Base-by-base conservation (phyloP, 2,113 vertebrate genomes). In the Canis aureus region DNA sequence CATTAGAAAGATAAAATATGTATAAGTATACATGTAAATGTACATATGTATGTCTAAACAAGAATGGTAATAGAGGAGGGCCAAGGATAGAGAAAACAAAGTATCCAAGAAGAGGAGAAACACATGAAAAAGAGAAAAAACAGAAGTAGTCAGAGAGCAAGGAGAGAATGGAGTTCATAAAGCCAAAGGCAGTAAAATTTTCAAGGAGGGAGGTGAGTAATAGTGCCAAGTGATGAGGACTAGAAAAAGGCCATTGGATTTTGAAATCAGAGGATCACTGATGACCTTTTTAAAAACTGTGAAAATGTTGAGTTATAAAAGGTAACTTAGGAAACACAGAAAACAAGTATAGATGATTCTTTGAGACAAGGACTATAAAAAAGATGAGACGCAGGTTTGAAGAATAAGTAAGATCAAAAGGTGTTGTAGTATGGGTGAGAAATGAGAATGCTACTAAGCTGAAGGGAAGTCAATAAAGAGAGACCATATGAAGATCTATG, bases 251-350 rank as follows among this genome's bases (percentile, higher is more conserved):
- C 11, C 51, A 76, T 0, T 84, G 23, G 19, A 60, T 83, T 87
- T 87, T 76, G n/a, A 95, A 90, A 95, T 86, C 29, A 82, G 43
- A 92, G 5, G 32, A 86, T 73, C 60, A 94, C 0, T 64, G 29
- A 22, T 19, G 17, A 71, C 43, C 29, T 80, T 93, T 78, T 49
- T 60, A 66, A 84, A 29, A 91, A 79, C n/a, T 84, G 5, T 87
- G 11, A 93, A 22, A 94, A 88, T 38, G 10, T 9, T 22, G 20
- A 78, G 22, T n/a, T 78, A 10, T 55, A 27, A 91, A 69, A 91
- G 57, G 9, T 22, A 94, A 84, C 55, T 87, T n/a, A 92, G 60
- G 82, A 97, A 96, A 96, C 23, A 85, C 25, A 94, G 29, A 64
- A 96, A 94, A 74, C 5, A 94, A 83, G 7, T 78, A 78, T 32